These are phyloP conservation scores for Drosophila nikananu DNA, from an alignment of 1,140 invertebrate species.

Conservation along the genomic window DNA sequence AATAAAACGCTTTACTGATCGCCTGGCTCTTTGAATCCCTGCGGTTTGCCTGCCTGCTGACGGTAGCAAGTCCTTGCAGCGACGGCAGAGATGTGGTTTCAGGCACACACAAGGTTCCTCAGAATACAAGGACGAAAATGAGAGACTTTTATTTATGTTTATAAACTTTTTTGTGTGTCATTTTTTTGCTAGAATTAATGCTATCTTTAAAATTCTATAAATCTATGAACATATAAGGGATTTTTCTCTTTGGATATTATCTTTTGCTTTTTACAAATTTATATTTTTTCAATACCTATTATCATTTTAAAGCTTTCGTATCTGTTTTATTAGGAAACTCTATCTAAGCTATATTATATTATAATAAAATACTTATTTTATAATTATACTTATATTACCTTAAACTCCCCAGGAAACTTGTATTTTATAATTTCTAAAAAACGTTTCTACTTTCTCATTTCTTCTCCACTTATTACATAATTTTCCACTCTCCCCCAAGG, in stretches of 20 bases:
- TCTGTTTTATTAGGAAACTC: too few relatives aligned
- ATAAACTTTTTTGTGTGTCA: background rate
- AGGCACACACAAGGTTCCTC: background rate
- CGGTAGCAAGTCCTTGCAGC: slow-evolving; percentile 14
- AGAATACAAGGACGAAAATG: background rate
- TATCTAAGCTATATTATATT: background rate
- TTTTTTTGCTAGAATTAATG: background rate
- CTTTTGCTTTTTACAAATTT: too few relatives aligned
- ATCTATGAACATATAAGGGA: background rate
- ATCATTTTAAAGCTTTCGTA: too few relatives aligned
- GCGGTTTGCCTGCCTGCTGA: slow-evolving; percentile 48
- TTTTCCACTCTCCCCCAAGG: background rate
- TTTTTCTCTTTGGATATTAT: too few relatives aligned
- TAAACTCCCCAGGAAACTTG: background rate
- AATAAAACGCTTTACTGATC: background rate
- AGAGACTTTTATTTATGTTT: background rate
- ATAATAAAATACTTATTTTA: background rate
- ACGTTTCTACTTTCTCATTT: too few relatives aligned
- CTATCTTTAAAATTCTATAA: background rate
- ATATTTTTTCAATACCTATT: too few relatives aligned
- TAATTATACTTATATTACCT: background rate
- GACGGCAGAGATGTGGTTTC: slow-evolving; percentile 11
- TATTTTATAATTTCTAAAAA: too few relatives aligned
- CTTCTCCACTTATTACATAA: background rate
- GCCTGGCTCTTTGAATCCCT: slow-evolving; percentile 8